Evolutionary conservation across 2,797 vertebrate genomes (phyloP), one percentile per base, ranked within the genome.

Genomic region (Dryobates pubescens): DNA sequence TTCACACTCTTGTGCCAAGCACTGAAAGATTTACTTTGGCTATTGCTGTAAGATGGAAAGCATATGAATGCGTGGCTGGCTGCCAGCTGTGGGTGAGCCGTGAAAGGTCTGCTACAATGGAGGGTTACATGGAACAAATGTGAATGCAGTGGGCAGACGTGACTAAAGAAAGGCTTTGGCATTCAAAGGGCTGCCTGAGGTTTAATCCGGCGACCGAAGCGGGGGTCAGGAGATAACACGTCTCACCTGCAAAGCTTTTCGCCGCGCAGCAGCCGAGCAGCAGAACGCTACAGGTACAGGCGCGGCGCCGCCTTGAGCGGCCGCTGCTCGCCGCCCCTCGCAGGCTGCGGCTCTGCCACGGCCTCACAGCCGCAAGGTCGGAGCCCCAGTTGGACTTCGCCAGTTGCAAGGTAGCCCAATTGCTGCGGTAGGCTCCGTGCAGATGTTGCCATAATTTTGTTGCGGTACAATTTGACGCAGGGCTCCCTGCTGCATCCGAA

Each of bases 361-460:
- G 24, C 1, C 80, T 87, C 89, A 13, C 89, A 17, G 63, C 89
- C 54, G 88, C 68, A 13, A 30, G 5, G 77, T 56, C 6, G 4
- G 6, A 27, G 59, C 38, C 68, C 88, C 56, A 1, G 3, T 49
- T 8, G 77, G 92, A 2, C 87, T 84, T 20, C 26, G 2, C 62
- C 87, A 0, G 7, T 2, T 13, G 24, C 90, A 2, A 72, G 84
- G 56, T 43, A 7, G 74, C 85, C 86, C 89, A 3, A 2, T 7
- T 20, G 92, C 77, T 62, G 58, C 0, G 7, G 69, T 6, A 11
- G 23, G 3, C 57, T 94, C 49, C 90, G 75, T 92, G 91, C 94
- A 96, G 96, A 96, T 96, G 96, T 92, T 93, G 95, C 81, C 74
- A 64, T 92, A 78, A 68, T 95, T 95, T 93, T 93, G 95, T 96